These are phyloP conservation scores for Hypotaenidia philippensis DNA, from an alignment of 2,797 vertebrate genomes.

Conservation along the genomic window DNA sequence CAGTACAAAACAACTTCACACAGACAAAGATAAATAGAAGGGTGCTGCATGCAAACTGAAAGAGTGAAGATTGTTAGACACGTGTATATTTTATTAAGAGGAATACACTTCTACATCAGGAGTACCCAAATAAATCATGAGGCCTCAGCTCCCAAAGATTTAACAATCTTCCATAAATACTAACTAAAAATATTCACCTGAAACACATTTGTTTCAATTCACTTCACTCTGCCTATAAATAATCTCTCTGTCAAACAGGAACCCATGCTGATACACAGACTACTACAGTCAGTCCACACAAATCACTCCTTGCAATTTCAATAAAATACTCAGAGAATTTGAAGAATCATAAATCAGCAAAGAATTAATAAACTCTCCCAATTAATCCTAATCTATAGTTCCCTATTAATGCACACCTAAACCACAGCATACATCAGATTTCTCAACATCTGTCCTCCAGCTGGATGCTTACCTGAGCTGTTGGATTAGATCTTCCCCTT, in stretches of 20 bases:
- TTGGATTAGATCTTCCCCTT: conserved; percentile 97
- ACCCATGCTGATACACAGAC: conserved; percentile 25
- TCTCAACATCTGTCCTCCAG: conserved; percentile 38
- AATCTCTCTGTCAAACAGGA: conserved; percentile 34
- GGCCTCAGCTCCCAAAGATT: background rate
- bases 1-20: background rate
- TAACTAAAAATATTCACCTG: conserved; percentile 45
- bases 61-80: conserved; percentile 17
- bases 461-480: conserved; percentile 92
- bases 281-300: conserved; percentile 42
- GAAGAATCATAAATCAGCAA: background rate
- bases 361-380: background rate
- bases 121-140: conserved; percentile 24
- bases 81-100: conserved; percentile 48
- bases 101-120: background rate
- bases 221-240: conserved; percentile 27
- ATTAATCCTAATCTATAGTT: background rate
- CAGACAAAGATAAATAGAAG: conserved; percentile 37
- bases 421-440: background rate
- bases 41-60: conserved; percentile 25
- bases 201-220: conserved; percentile 49
- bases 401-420: background rate
- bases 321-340: background rate
- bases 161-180: conserved; percentile 49
- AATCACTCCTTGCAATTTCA: conserved; percentile 46